These are phyloP conservation scores for Myanophis thanlyinensis DNA, from an alignment of 2,113 vertebrate genomes.

Conservation along the genomic window DNA sequence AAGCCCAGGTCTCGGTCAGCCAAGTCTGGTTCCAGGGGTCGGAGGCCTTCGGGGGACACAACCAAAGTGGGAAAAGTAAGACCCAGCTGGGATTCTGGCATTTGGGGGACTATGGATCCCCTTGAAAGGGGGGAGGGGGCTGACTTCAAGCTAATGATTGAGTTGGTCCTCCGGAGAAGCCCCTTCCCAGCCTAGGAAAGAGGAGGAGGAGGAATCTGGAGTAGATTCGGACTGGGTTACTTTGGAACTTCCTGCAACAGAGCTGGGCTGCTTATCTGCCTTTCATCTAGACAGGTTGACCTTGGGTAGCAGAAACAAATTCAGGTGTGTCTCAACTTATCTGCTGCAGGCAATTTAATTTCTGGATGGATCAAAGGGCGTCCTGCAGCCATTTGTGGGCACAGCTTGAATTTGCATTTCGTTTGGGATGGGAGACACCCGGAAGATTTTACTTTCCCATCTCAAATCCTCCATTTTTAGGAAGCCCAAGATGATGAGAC, in stretches of 20 bases:
- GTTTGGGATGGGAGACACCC: background rate
- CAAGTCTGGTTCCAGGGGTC: constrained; percentile 64
- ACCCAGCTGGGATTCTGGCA: background rate
- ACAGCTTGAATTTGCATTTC: background rate
- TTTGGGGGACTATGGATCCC: background rate
- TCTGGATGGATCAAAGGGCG: background rate
- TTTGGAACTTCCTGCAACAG: background rate
- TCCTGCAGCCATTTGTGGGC: background rate
- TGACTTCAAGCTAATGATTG: background rate
- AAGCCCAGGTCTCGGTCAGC: constrained; percentile 50
- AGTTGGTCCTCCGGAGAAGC: background rate
- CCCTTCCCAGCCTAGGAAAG: background rate
- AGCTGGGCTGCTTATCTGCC: background rate
- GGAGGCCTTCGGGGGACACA: constrained; percentile 61
- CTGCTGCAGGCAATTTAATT: background rate
- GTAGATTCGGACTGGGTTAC: background rate
- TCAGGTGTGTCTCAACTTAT: background rate
- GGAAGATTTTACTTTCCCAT: background rate
- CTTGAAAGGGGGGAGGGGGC: background rate
- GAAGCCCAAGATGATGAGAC: background rate
- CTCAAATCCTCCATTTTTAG: background rate
- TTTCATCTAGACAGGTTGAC: background rate
- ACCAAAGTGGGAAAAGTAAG: background rate
- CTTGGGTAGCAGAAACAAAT: background rate
- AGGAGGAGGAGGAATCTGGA: background rate